phyloP scores from a whole-genome alignment of 1,140 invertebrate genomes.

The Brachionus asplanchnoidis region DNA sequence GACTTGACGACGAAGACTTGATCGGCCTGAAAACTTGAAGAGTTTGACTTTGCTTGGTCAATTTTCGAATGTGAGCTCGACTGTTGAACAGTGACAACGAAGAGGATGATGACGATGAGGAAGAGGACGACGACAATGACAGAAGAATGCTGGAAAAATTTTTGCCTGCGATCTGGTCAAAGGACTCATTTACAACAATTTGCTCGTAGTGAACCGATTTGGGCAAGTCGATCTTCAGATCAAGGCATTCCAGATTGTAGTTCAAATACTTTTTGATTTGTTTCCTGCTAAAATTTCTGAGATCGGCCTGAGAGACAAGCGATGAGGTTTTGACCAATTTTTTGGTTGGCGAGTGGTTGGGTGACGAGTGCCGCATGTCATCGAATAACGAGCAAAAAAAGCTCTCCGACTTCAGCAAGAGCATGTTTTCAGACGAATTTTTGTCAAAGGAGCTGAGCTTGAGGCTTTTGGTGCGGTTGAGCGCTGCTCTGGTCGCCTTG shows the following conservation, averaged over 20 bases:
- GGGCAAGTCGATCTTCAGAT: neutral
- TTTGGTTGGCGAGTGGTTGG: neutral
- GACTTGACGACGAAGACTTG: neutral
- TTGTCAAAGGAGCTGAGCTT: neutral
- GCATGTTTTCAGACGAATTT: neutral
- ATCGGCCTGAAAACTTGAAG: neutral
- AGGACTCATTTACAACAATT: neutral
- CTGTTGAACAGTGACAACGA: neutral
- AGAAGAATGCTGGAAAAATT: neutral
- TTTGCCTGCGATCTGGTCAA: neutral
- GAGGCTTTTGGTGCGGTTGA: neutral
- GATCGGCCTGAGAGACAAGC: neutral
- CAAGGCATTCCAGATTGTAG: neutral
- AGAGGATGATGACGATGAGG: neutral
- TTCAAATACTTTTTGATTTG: neutral
- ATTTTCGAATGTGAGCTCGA: neutral
- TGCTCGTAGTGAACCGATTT: neutral
- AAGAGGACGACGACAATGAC: neutral
- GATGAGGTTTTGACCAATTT: constrained; percentile 14
- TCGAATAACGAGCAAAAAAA: neutral
- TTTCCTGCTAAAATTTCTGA: neutral
- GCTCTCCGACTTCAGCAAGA: neutral
- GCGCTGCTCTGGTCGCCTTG: neutral
- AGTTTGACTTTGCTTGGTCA: constrained; percentile 13
- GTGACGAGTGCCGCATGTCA: neutral